phyloP scores from a whole-genome alignment of 2,797 vertebrate species.

The Gouania willdenowi region DNA sequence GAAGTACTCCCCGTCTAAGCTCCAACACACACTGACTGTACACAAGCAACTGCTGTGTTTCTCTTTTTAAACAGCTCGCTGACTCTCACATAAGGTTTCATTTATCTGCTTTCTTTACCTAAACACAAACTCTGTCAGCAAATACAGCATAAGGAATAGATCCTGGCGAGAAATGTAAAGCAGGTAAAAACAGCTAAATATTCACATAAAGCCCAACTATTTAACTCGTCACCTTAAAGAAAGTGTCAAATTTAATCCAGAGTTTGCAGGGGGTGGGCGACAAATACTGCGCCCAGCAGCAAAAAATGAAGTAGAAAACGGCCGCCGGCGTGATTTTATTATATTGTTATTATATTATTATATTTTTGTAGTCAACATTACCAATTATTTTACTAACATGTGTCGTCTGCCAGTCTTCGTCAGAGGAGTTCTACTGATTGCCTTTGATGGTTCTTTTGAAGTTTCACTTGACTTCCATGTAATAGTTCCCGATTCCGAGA shows the following conservation, averaged over 20 bases:
- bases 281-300: too few species aligned
- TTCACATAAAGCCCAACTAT: too few species aligned
- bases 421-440: too few species aligned
- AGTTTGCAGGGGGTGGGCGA: conserved; percentile 13
- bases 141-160: conserved; percentile 17
- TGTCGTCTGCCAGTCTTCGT: too few species aligned
- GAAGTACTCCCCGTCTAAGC: conserved; percentile 60
- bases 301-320: too few species aligned
- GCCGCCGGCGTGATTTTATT: too few species aligned
- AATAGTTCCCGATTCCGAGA: too few species aligned
- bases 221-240: too few species aligned
- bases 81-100: conserved; percentile 52
- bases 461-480: too few species aligned
- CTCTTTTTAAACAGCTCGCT: conserved; percentile 35
- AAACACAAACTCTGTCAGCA: conserved; percentile 31
- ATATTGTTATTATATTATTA: conserved; percentile 2
- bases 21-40: conserved; percentile 27
- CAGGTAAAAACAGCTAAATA: background rate
- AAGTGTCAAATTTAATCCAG: conserved; percentile 11
- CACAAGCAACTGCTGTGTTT: conserved; percentile 62
- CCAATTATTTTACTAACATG: too few species aligned
- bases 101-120: conserved; percentile 58
- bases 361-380: too few species aligned
- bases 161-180: conserved; percentile 11
- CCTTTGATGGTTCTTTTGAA: too few species aligned